phyloP scores from a whole-genome alignment of 2,797 vertebrate genomes.

The Hoplostethus atlanticus region DNA sequence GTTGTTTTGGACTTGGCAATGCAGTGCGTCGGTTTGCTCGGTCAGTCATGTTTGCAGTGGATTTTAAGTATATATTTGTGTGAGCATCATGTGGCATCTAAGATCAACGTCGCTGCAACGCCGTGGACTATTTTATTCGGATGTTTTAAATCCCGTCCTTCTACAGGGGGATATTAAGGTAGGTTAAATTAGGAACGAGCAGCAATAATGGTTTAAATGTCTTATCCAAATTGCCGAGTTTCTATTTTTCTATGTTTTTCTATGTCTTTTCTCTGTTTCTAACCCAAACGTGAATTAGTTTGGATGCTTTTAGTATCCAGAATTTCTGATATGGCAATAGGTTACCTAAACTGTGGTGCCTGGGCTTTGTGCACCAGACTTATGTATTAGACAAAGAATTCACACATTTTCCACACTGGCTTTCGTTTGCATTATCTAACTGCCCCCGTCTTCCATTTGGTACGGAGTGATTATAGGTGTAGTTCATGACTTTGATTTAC shows the following conservation, averaged over 20 bases:
- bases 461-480: too few species aligned
- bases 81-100: constrained; percentile 11
- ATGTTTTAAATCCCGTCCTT: constrained; percentile 13
- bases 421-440: constrained; percentile 10
- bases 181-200: background rate
- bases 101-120: constrained; percentile 15
- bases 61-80: constrained; percentile 7
- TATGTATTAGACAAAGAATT: constrained; percentile 1
- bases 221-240: too few species aligned
- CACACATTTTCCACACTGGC: constrained; percentile 7
- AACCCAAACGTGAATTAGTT: background rate
- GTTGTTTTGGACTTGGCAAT: constrained; percentile 84
- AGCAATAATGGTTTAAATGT: background rate
- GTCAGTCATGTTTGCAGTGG: constrained; percentile 37
- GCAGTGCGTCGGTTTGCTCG: constrained; percentile 47
- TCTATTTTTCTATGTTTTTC: too few species aligned
- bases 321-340: too few species aligned
- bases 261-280: background rate
- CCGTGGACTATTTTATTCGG: constrained; percentile 19
- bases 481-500: constrained; percentile 30
- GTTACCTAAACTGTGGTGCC: background rate
- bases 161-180: constrained; percentile 16
- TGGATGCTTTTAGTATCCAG: background rate
- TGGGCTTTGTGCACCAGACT: background rate
- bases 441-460: too few species aligned